Evolutionary conservation across 2,797 vertebrate species (phyloP).

Genomic region (Morus bassanus): DNA sequence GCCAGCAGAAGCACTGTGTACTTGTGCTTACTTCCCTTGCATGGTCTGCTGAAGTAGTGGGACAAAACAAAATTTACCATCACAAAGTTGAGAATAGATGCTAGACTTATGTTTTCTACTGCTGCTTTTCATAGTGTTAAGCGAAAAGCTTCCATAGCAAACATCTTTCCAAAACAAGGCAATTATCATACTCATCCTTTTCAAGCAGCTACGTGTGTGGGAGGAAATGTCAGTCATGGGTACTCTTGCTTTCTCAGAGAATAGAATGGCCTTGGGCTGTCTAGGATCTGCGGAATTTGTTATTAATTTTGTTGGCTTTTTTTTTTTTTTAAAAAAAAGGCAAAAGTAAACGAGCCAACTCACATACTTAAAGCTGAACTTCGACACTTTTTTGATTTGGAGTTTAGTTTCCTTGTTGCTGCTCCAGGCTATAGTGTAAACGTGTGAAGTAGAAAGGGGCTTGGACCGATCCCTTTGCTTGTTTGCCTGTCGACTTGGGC

Average conservation of each 20-base stretch:
- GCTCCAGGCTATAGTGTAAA: not conserved
- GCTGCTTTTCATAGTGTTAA: not conserved
- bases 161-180: conserved; percentile 2
- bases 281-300: not conserved
- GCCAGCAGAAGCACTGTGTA: not conserved
- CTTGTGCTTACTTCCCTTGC: not conserved
- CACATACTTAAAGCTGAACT: not conserved
- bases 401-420: not conserved
- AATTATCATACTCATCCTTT: not conserved
- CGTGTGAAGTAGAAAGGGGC: not conserved
- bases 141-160: not conserved
- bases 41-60: not conserved
- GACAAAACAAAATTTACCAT: not conserved
- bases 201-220: not conserved
- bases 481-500: not conserved
- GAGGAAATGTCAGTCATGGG: not conserved
- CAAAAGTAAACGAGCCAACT: not conserved
- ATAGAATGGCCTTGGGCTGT: not conserved
- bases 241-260: not conserved
- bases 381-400: not conserved
- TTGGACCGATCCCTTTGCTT: not conserved
- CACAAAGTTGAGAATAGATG: not conserved
- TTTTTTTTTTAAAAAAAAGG: too few species aligned
- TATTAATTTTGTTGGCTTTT: not conserved
- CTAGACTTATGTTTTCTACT: not conserved